These are phyloP conservation scores for Myanophis thanlyinensis DNA, from an alignment of 2,113 vertebrate genomes.

Conservation along the genomic window DNA sequence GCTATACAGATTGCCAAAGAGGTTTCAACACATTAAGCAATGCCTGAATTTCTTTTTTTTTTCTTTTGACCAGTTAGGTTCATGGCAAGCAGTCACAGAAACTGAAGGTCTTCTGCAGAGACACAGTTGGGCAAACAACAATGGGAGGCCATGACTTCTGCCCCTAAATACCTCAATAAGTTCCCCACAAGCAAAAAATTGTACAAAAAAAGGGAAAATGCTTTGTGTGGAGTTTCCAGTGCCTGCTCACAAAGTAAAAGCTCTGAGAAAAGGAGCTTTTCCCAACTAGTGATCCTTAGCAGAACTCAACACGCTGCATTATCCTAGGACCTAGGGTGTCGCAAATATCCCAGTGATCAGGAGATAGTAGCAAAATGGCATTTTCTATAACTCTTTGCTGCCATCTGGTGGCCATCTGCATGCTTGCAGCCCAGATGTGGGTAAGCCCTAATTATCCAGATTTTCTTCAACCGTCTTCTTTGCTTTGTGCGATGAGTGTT, in stretches of 20 bases:
- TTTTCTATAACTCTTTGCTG: not conserved
- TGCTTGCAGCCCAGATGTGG: not conserved
- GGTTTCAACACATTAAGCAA: slow-evolving; percentile 38
- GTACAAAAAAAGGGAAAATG: slow-evolving; percentile 28
- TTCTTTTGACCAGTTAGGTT: slow-evolving; percentile 22
- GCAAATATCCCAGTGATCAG: not conserved
- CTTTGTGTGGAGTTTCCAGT: slow-evolving; percentile 48
- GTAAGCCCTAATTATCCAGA: not conserved
- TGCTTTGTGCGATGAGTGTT: not conserved
- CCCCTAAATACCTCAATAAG: slow-evolving; percentile 21
- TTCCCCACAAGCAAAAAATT: slow-evolving; percentile 4
- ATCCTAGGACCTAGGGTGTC: not conserved
- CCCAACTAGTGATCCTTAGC: not conserved
- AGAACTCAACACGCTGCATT: not conserved
- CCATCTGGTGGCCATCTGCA: not conserved
- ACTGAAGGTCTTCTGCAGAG: slow-evolving; percentile 14
- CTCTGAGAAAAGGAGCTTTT: slow-evolving; percentile 11
- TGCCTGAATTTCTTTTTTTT: slow-evolving; percentile 38
- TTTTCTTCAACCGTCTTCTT: not conserved
- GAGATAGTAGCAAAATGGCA: not conserved
- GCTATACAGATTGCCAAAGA: slow-evolving; percentile 42
- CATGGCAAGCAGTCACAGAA: slow-evolving; percentile 22
- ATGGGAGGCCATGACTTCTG: not conserved
- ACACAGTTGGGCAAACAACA: slow-evolving; percentile 7
- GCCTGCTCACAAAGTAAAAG: slow-evolving; percentile 13